These are phyloP conservation scores for Crepidodera aurea DNA, from an alignment of 2,888 invertebrate genomes.

Conservation along the genomic window DNA sequence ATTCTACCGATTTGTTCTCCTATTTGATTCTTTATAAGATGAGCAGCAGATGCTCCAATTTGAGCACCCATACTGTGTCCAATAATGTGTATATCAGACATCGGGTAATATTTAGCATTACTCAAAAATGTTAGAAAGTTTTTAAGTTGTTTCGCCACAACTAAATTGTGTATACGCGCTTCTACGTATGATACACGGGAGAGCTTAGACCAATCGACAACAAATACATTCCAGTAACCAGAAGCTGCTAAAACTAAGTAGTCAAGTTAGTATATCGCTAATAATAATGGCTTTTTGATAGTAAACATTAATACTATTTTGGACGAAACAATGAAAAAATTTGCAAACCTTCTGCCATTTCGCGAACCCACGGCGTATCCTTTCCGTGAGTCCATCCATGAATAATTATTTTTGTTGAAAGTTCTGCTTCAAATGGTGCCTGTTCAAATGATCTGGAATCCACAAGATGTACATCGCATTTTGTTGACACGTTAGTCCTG, in stretches of 20 bases:
- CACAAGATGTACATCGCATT: constrained; percentile 45
- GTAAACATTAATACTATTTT: no score
- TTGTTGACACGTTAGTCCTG: not conserved
- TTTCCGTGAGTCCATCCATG: constrained; percentile 57
- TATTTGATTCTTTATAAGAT: constrained; percentile 51
- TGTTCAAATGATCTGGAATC: constrained; percentile 42
- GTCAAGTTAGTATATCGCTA: no score
- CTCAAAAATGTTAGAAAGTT: constrained; percentile 50
- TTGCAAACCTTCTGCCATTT: constrained; percentile 54
- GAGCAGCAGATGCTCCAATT: constrained; percentile 62
- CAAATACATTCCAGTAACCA: constrained; percentile 61
- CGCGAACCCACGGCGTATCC: constrained; percentile 53
- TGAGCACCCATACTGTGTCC: constrained; percentile 67
- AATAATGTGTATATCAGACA: constrained; percentile 59
- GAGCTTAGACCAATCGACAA: constrained; percentile 66
- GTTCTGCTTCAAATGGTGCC: constrained; percentile 49
- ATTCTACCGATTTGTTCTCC: constrained; percentile 58
- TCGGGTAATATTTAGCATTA: constrained; percentile 38
- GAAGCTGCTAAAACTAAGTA: constrained; percentile 52
- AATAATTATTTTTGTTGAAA: constrained; percentile 54
- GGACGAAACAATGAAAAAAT: no score
- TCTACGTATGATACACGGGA: constrained; percentile 62
- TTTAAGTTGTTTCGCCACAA: constrained; percentile 61
- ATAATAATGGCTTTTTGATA: no score
- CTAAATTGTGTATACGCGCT: constrained; percentile 61